Conservation (phyloP, 2,113 vertebrate species). For the Aix galericulata region DNA sequence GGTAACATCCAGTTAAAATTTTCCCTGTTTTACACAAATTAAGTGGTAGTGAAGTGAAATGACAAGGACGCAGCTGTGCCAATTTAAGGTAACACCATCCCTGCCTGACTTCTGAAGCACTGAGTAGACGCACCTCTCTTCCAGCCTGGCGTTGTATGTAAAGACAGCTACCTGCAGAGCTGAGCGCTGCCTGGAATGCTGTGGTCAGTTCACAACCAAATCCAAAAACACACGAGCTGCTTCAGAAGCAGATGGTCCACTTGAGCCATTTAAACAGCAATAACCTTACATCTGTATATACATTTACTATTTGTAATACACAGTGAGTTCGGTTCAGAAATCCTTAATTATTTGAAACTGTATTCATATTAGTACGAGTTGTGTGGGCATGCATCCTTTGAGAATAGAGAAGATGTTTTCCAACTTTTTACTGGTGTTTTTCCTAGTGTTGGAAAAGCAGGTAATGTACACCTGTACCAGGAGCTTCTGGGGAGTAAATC, state of each 20-base stretch:
- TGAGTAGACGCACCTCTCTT: not conserved
- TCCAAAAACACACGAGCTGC: not conserved
- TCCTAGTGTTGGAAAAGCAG: not conserved
- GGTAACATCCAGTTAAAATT: not conserved
- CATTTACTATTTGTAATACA: not conserved
- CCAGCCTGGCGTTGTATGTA: not conserved
- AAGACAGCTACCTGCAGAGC: not conserved
- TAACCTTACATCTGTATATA: not conserved
- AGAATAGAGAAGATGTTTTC: slow-evolving; percentile 6
- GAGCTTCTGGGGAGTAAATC: not conserved
- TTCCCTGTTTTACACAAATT: not conserved
- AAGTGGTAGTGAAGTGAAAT: not conserved
- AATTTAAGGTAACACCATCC: not conserved
- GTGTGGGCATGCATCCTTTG: not conserved
- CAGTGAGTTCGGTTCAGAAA: not conserved
- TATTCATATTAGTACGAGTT: not conserved
- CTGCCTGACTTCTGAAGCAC: not conserved
- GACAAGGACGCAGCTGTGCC: not conserved
- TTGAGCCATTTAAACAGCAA: not conserved
- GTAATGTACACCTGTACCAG: not conserved
- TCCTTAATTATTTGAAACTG: not conserved
- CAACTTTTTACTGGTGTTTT: not conserved
- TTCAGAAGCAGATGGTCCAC: slow-evolving; percentile 4
- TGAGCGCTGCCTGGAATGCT: not conserved
- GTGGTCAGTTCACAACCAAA: slow-evolving; percentile 20